Base-by-base conservation (phyloP, 2,797 vertebrate genomes). In the Gastrophryne carolinensis region DNA sequence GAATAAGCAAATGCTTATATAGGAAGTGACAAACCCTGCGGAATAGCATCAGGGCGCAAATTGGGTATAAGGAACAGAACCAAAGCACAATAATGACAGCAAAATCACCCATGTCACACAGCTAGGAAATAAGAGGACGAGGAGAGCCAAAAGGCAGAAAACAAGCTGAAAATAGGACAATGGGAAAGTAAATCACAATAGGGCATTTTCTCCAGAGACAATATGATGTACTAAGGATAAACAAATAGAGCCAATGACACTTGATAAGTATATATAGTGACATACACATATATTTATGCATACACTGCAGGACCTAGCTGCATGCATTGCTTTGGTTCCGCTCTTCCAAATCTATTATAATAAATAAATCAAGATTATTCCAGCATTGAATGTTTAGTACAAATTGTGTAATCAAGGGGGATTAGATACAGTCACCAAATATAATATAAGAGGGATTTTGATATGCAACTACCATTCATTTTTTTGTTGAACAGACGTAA, bases 11-110 rank as follows among this genome's bases (percentile, higher is more conserved):
- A 44, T 6, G 65, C 17, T 15, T 15, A 41, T 32, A 26, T 79
- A 29, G 30, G 19, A 74, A 72, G 60, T 72, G 47, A 77, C 26
- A 21, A 23, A 32, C 24, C 17, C 65, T 67, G 26, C n/a, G 5
- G 50, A 24, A 26, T 21, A 60, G 17, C 63, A 19, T 17, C 19
- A n/a, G 17, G 62, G 34, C 27, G 49, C 21, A 57, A n/a, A 69
- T n/a, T 69, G 24, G 49, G 71, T 44, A 44, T 23, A 15, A 52
- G 60, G 9, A 65, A 9, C 63, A 39, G 29, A 75, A 58, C 52
- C 67, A 58, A 8, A 23, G 67, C 58, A 39, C 24, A 77, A 1
- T n/a, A 9, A 10, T 57, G 67, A 50, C 67, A 65, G 39, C 21
- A 34, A 64, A 9, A 58, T 35, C 13, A 35, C 29, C 15, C 4